Conservation (phyloP, 2,113 vertebrate species). For the Syrrhaptes paradoxus region DNA sequence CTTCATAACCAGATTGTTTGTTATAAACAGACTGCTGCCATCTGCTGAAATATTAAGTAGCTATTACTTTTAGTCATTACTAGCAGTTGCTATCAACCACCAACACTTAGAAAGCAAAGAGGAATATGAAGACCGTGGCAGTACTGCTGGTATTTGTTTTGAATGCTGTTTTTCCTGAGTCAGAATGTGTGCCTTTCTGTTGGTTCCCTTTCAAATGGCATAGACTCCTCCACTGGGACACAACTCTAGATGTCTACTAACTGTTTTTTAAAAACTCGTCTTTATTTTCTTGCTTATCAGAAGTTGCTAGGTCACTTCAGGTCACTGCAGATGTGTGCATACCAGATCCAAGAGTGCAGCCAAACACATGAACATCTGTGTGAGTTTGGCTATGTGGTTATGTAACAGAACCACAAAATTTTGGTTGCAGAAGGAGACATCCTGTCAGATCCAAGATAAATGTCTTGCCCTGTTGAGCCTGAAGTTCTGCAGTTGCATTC, state of each 20-base stretch:
- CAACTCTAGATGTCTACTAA: background rate
- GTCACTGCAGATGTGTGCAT: background rate
- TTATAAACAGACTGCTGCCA: background rate
- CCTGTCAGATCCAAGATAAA: background rate
- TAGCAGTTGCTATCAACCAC: background rate
- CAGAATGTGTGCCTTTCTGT: background rate
- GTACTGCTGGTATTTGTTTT: background rate
- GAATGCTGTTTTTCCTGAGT: background rate
- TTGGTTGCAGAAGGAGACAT: background rate
- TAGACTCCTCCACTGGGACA: background rate
- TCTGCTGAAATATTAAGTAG: background rate
- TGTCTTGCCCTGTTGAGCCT: background rate
- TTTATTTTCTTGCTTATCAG: background rate
- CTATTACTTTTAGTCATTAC: background rate
- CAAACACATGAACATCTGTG: background rate
- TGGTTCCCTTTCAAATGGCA: background rate
- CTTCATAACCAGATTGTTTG: background rate
- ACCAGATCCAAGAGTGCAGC: background rate
- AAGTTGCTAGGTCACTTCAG: background rate
- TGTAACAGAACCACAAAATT: background rate
- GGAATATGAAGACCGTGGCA: background rate
- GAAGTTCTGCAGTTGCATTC: background rate
- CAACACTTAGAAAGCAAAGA: background rate
- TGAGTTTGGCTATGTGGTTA: background rate
- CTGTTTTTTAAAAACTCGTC: background rate